Evolutionary conservation across 1,140 invertebrate genomes (phyloP).

Genomic region (Dendroctonus valens): DNA sequence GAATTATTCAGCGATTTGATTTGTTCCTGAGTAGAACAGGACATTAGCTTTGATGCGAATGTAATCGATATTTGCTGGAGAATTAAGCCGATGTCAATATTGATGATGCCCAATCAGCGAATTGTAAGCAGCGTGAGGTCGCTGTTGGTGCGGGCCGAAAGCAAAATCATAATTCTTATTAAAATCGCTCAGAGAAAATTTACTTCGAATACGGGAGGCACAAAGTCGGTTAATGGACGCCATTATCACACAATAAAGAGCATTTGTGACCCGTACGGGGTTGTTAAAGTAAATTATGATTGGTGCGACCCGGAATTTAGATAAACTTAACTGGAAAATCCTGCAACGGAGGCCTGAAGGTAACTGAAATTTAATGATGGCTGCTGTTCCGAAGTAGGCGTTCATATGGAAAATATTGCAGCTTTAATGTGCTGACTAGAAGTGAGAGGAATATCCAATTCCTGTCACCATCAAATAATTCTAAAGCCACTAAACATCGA

Average conservation of each 20-base stretch:
- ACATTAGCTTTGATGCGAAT: too few species aligned
- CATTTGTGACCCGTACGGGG: conserved; percentile 30
- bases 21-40: too few species aligned
- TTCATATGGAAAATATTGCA: too few species aligned
- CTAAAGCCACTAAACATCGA: too few species aligned
- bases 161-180: conserved; percentile 30
- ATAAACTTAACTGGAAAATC: conserved; percentile 29
- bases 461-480: too few species aligned
- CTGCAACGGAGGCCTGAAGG: conserved; percentile 9
- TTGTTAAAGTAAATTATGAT: conserved; percentile 34
- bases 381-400: conserved; percentile 7
- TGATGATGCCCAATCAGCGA: too few species aligned
- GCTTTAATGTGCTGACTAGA: too few species aligned
- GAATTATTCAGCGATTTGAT: too few species aligned
- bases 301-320: conserved; percentile 31
- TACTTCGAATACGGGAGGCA: conserved; percentile 31
- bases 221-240: conserved; percentile 33
- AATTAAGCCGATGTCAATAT: too few species aligned
- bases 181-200: conserved; percentile 30
- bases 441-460: too few species aligned
- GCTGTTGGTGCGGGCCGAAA: conserved; percentile 3
- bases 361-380: conserved; percentile 27
- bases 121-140: too few species aligned
- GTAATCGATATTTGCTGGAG: too few species aligned
- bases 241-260: conserved; percentile 34